Conservation (phyloP, 2,888 invertebrate species). For the Thera britannica region DNA sequence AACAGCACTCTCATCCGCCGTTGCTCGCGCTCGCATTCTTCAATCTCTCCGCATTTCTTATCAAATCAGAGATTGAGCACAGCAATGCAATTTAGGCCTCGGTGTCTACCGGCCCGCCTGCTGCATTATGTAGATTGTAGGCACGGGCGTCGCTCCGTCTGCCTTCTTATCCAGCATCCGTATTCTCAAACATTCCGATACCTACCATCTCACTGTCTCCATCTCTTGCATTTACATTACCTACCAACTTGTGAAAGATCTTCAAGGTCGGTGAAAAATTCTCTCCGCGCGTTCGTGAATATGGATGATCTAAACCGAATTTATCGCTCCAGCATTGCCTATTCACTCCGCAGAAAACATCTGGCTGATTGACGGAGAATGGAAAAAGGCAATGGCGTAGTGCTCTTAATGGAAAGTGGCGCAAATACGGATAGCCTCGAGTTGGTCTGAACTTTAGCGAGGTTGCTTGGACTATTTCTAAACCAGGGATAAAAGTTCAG, state of each 20-base stretch:
- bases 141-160: constrained; percentile 60
- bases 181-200: constrained; percentile 24
- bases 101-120: constrained; percentile 53
- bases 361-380: constrained; percentile 61
- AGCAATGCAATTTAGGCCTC: constrained; percentile 65
- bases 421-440: constrained; percentile 14
- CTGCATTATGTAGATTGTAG: constrained; percentile 80
- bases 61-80: constrained; percentile 58
- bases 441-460: constrained; percentile 4
- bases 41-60: constrained; percentile 46
- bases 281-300: constrained; percentile 13
- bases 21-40: constrained; percentile 30
- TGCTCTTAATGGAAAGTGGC: constrained; percentile 20
- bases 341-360: constrained; percentile 77
- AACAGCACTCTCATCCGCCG: constrained; percentile 16
- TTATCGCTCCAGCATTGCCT: constrained; percentile 80
- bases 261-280: not conserved
- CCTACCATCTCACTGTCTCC: not conserved
- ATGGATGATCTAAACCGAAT: constrained; percentile 67
- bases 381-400: constrained; percentile 31
- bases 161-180: constrained; percentile 40
- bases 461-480: constrained; percentile 1
- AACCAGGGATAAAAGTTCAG: not conserved
- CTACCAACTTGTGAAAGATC: not conserved
- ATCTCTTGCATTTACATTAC: not conserved